Percentiles rank a stretch among this genome's conserved stretches.
phyloP scores from a whole-genome alignment of 2,888 invertebrate species.

The Lacanobia wlatinum region DNA sequence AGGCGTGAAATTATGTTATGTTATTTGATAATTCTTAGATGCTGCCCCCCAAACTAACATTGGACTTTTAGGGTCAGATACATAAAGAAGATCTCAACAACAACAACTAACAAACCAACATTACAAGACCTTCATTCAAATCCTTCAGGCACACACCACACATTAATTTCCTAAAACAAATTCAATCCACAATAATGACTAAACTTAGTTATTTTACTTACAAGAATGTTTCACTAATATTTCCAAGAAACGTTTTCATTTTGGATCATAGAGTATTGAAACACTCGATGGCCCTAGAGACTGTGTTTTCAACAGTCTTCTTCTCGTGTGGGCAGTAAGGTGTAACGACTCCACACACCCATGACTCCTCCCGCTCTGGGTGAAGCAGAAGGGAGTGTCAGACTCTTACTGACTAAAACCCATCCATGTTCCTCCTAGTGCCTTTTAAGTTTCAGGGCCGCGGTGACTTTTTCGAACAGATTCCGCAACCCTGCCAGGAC shows the following conservation, averaged over 20 bases:
- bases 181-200: slow-evolving; percentile 21
- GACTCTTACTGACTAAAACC: too few relatives aligned
- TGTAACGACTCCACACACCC: too few relatives aligned
- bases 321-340: too few relatives aligned
- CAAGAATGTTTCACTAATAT: slow-evolving; percentile 22
- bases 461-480: too few relatives aligned
- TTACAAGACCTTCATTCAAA: background rate
- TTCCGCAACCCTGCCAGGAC: too few relatives aligned
- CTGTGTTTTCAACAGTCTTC: too few relatives aligned
- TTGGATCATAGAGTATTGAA: background rate
- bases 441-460: too few relatives aligned
- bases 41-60: background rate
- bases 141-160: slow-evolving; percentile 7
- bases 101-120: background rate
- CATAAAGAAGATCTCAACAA: background rate
- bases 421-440: too few relatives aligned
- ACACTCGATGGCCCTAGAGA: background rate
- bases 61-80: too few relatives aligned
- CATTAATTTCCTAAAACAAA: slow-evolving; percentile 16
- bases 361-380: too few relatives aligned
- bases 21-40: too few relatives aligned
- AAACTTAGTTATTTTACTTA: slow-evolving; percentile 22
- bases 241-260: slow-evolving; percentile 13
- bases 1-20: background rate
- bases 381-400: too few relatives aligned